Conservation (phyloP, 2,113 vertebrate genomes). For the Protobothrops flavoviridis region DNA sequence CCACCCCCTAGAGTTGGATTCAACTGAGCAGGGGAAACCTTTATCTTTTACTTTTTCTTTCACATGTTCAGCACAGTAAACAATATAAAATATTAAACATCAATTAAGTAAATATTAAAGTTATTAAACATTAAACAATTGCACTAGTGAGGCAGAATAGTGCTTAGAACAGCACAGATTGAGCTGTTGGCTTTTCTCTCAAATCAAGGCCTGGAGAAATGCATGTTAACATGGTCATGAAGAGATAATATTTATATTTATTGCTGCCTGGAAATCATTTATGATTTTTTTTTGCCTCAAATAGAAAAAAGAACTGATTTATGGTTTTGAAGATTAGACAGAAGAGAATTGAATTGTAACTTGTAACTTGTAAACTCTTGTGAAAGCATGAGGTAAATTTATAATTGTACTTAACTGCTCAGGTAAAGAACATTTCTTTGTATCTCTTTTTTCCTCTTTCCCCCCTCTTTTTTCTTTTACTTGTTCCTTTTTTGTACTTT, state of each 20-base stretch:
- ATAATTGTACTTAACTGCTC: not conserved
- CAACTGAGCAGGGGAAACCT: no score
- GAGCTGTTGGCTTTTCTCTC: not conserved
- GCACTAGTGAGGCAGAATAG: not conserved
- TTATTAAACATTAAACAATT: not conserved
- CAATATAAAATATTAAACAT: no score
- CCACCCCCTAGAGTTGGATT: no score
- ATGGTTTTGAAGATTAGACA: not conserved
- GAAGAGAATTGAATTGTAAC: not conserved
- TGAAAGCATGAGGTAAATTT: not conserved
- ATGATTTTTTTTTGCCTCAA: not conserved
- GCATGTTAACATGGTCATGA: not conserved
- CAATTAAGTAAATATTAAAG: no score
- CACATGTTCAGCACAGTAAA: not conserved
- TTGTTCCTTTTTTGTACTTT: not conserved
- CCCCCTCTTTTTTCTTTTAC: not conserved
- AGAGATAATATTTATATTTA: not conserved
- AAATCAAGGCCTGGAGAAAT: not conserved
- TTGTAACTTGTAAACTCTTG: no score
- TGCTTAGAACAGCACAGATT: not conserved
- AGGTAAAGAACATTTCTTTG: not conserved
- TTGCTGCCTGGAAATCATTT: not conserved
- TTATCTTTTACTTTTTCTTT: not conserved
- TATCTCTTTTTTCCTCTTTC: not conserved
- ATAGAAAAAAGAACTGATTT: not conserved